Conservation (phyloP, 2,888 invertebrate species). For the Diadromus collaris region DNA sequence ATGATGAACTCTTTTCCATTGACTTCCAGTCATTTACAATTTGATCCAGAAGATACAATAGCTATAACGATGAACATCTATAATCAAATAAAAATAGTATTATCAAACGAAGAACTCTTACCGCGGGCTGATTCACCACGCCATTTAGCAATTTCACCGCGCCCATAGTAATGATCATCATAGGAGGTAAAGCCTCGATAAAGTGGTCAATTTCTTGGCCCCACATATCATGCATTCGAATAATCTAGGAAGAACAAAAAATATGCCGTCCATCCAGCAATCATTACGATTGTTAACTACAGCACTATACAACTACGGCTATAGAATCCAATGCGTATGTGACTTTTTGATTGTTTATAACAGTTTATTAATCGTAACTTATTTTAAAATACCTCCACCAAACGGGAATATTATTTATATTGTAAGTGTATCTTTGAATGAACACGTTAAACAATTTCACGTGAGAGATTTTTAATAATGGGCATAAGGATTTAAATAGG, state of each 20-base stretch:
- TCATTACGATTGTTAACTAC: too few relatives aligned
- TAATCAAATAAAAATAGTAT: not conserved
- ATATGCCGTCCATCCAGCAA: too few relatives aligned
- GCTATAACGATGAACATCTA: conserved; percentile 12
- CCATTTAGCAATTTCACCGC: conserved; percentile 25
- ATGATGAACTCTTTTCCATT: conserved; percentile 25
- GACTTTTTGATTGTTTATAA: too few relatives aligned
- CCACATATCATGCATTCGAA: conserved; percentile 10
- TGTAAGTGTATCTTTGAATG: too few relatives aligned
- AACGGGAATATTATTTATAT: too few relatives aligned
- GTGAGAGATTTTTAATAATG: too few relatives aligned
- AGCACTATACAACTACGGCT: too few relatives aligned
- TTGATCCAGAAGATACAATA: conserved; percentile 13
- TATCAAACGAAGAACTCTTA: conserved; percentile 1
- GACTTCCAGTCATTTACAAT: conserved; percentile 33
- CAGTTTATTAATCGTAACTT: too few relatives aligned
- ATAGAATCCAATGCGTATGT: too few relatives aligned
- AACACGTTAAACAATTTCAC: too few relatives aligned
- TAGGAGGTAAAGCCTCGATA: conserved; percentile 20
- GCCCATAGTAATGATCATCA: conserved; percentile 10
- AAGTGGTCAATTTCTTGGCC: conserved; percentile 18
- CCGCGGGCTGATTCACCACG: conserved; percentile 23
- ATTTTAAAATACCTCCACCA: too few relatives aligned
- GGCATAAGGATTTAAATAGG: not conserved
- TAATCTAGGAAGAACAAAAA: too few relatives aligned